Base-by-base conservation (phyloP, 2,113 vertebrate species). In the Triplophysa rosa region DNA sequence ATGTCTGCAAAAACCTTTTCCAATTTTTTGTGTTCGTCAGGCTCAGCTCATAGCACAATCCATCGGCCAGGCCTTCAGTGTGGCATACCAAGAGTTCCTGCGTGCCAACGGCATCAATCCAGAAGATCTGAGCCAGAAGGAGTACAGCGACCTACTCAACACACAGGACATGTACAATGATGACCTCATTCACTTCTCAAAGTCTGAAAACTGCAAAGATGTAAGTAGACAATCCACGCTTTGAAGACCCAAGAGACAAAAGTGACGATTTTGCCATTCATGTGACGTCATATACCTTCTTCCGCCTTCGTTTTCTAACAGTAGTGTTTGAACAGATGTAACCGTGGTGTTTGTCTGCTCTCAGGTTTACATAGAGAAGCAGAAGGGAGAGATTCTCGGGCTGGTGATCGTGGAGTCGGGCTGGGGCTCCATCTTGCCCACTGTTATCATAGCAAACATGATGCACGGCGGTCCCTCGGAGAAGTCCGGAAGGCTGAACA, bases 141-240 rank as follows among this genome's bases (percentile, higher is more conserved):
- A 99, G 78, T 99, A 97, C 61, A 98, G 95, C 0, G 96, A 98
- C 91, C 91, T 99, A 82, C 95, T 99, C 80, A 98, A 96, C 88
- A 98, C 95, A 72, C 96, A 96, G 84, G 96, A 99, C 90, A 98
- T 98, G 97, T 98, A 98, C 91, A 99, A 99, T 1, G 96, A 99
- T 11, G 97, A 99, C 89, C 93, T 99, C 79, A 94, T 98, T 87
- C 97, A 98, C 89, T 98, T 99, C 87, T 99, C 97, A 81, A 99
- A 98, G 87, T 98, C 97, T 1, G 97, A 99, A 87, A 99, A 99
- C 90, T 98, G 97, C 92, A 98, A 98, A 94, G 96, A 98, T 40
- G 97, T 98, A 90, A 62, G 96, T 89, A 0, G 1, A 5, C 37
- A 14, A 59, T 23, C 4, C 19, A 14, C 26, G 2, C 13, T 49